Base-by-base conservation (phyloP, 2,888 invertebrate genomes). In the Melanophora roralis region DNA sequence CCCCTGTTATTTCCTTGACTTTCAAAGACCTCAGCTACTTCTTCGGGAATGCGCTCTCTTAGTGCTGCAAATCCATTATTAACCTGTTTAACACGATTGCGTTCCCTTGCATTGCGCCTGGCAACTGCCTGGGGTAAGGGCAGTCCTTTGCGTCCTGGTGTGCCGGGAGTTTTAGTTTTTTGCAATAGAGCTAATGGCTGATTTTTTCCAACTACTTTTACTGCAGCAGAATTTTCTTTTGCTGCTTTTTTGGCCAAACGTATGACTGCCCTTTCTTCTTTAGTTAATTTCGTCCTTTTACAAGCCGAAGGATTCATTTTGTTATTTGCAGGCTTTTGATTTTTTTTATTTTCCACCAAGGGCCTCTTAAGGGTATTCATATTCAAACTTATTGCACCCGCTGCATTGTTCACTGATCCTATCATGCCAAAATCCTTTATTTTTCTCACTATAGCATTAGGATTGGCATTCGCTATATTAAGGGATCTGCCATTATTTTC, bases 61-160 rank as follows among this genome's bases (percentile, higher is more conserved):
- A 97, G 90, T n/a, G 95, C 94, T 0, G 96, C 95, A 88, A 97
- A 97, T 16, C 97, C 97, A 86, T 96, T 95, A 90, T 97, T 97
- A 27, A 97, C 96, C 92, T 97, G 96, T 84, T 97, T 96, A 9
- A 97, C 97, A 78, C 98, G 92, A 90, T 97, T 97, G 19, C 98
- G 91, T 92, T 98, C 98, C 65, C 98, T 93, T 80, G 97, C 97
- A 91, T 98, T 98, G 86, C 98, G 91, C 51, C 97, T 91, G 0
- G 96, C 96, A 7, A 97, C 96, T 0, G 97, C 95, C 21, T 95
- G 92, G 0, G 95, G 95, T 60, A 94, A 94, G 2, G 95, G 93
- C 74, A 93, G 64, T 0, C 89, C 88, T 36, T 89, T 89, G 12
- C 89, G 85, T 0, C 89, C 88, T 1, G 88, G 87, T 0, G 87